Base-by-base conservation (phyloP, 2,113 vertebrate species). In the Thryonomys swinderianus region DNA sequence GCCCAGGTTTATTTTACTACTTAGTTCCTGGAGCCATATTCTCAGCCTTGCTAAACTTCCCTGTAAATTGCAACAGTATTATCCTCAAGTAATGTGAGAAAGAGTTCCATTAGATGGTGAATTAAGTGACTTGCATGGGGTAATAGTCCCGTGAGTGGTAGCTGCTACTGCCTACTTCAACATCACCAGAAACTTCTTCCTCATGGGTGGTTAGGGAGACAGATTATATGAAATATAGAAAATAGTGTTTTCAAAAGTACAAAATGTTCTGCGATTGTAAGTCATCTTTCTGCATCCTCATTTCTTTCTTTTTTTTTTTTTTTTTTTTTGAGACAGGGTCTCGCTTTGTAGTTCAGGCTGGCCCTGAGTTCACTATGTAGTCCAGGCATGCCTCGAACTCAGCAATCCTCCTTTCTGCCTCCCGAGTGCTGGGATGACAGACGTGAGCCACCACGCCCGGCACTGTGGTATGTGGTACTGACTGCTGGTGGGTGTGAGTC, bases 1-100 rank as follows among this genome's bases (percentile, higher is more conserved):
- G 74, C 71, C 42, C 51, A 85, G 89, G 62, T n/a, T 92, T 48
- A n/a, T 90, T 95, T 95, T 67, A 79, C 62, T 0, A 3, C n/a
- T 42, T 81, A 30, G 40, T 67, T 79, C 59, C 42, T 53, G 71
- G 55, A 94, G 27, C 16, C 95, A 59, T 27, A 87, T 74, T 92
- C 74, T 84, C 61, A 40, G 2, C 37, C 89, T 91, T 79, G 6
- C 37, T 82, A 7, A 78, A 13, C n/a, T 37, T 45, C 21, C 73
- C 76, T 64, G 12, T 85, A 59, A 42, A 42, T n/a, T 78, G 69
- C 20, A 93, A 11, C 12, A 32, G 1, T 45, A 10, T 7, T 87
- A 76, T 74, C 53, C 82, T 53, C 25, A 2, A 64, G 42, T 32
- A 21, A 42, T 51, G 21, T 55, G 69, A 37, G 40, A 55, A 55